These are phyloP conservation scores for Dryomyza anilis DNA, from an alignment of 2,888 invertebrate genomes.

Conservation along the genomic window DNA sequence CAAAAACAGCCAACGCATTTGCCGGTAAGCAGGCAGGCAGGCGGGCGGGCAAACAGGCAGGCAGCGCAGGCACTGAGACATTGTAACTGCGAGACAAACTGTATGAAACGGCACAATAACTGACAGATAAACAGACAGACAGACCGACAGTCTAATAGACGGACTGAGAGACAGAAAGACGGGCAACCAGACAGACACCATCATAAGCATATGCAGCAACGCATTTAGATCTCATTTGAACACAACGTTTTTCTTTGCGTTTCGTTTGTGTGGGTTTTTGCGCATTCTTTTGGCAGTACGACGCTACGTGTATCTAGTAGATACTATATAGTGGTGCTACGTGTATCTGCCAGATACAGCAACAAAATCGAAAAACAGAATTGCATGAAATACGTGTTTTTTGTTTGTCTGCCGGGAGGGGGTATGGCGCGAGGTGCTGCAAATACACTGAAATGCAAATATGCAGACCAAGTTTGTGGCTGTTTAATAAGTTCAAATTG, in stretches of 20 bases:
- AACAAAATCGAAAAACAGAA: background rate
- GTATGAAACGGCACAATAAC: background rate
- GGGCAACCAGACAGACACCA: background rate
- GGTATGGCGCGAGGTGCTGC: background rate
- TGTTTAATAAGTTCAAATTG: conserved; percentile 22
- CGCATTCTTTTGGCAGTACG: background rate
- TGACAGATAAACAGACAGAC: conserved; percentile 12
- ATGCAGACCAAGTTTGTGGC: conserved; percentile 2
- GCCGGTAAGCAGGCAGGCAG: background rate
- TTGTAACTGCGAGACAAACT: no score
- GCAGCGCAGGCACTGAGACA: no score
- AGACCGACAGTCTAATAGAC: background rate
- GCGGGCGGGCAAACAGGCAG: background rate
- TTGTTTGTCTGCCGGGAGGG: background rate
- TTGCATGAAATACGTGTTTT: background rate
- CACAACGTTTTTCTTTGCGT: conserved; percentile 46
- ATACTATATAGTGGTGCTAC: no score
- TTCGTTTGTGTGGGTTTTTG: background rate
- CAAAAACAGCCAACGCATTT: background rate
- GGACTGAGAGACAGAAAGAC: background rate
- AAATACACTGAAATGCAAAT: conserved; percentile 1
- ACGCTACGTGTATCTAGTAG: background rate
- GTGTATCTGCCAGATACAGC: background rate
- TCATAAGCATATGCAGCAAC: background rate
- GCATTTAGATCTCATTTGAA: background rate